These are phyloP conservation scores for Umimayanthus chanpuru DNA, from an alignment of 92 coral and sea anemone genomes.

Conservation along the genomic window DNA sequence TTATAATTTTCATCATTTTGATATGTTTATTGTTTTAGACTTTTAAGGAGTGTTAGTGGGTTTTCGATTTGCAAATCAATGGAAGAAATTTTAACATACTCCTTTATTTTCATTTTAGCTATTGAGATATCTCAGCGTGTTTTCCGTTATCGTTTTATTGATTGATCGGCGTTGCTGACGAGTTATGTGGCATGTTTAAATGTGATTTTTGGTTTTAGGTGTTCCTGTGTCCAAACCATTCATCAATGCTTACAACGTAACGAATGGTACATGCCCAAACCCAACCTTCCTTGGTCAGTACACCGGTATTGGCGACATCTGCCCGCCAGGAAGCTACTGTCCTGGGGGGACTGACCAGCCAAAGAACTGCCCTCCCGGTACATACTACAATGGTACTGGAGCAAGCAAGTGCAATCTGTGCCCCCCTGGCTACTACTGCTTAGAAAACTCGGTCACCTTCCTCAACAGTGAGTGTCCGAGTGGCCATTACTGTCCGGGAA, in stretches of 20 bases:
- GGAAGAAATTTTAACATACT: no score
- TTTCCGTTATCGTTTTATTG: not conserved
- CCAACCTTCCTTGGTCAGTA: conserved; percentile 92
- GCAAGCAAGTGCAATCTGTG: conserved; percentile 74
- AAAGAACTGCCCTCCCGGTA: conserved; percentile 69
- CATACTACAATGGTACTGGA: conserved; percentile 83
- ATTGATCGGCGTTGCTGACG: not conserved
- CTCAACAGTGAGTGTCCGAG: conserved; percentile 74
- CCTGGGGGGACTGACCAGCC: conserved; percentile 70
- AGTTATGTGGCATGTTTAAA: not conserved
- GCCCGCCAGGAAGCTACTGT: conserved; percentile 93
- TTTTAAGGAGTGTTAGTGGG: not conserved
- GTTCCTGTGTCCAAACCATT: conserved; percentile 81
- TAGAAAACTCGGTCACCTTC: conserved; percentile 61
- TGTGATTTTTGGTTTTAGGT: conserved; percentile 54
- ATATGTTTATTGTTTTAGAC: no score
- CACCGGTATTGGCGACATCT: conserved; percentile 94
- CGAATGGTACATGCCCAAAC: conserved; percentile 85
- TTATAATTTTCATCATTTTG: no score
- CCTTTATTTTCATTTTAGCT: no score
- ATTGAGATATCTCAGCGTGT: not conserved
- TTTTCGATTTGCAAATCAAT: not conserved
- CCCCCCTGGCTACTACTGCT: conserved; percentile 87
- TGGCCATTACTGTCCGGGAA: conserved; percentile 88
- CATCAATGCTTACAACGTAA: conserved; percentile 83